phyloP scores from a whole-genome alignment of 2,113 vertebrate genomes.

The Pangasianodon hypophthalmus region DNA sequence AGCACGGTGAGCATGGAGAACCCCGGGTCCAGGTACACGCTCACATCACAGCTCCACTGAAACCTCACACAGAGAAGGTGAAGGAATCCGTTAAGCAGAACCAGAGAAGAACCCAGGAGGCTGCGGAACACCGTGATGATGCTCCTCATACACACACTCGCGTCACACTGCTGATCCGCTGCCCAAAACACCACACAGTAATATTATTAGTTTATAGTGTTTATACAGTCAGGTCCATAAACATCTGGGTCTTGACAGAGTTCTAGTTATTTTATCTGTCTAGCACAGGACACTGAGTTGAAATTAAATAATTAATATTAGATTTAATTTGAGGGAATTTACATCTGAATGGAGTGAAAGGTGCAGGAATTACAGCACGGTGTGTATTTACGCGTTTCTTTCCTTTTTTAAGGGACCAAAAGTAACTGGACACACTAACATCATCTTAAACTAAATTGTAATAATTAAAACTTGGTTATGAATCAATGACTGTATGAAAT shows the following conservation, averaged over 20 bases:
- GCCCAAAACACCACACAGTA: neutral
- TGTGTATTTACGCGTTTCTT: neutral
- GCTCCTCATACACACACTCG: neutral
- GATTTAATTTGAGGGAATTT: neutral
- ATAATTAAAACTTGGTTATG: neutral
- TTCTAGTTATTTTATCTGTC: neutral
- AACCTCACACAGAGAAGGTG: conserved; percentile 57
- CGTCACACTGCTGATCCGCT: neutral
- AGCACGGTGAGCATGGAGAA: conserved; percentile 67
- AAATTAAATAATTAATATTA: neutral
- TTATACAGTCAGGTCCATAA: neutral
- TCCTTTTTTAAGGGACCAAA: neutral
- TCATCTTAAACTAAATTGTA: too few relatives aligned
- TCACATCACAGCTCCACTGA: conserved; percentile 52
- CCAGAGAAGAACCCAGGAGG: conserved; percentile 63
- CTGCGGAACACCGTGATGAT: conserved; percentile 42
- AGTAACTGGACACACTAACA: neutral
- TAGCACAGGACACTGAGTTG: neutral
- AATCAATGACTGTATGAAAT: neutral
- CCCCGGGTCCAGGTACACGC: conserved; percentile 71
- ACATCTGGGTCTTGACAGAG: neutral
- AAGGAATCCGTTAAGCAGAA: conserved; percentile 66
- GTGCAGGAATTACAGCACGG: neutral
- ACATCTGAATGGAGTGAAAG: neutral
- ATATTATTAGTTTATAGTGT: neutral